Conservation (phyloP, 2,888 invertebrate species). For the Caradrina kadenii region DNA sequence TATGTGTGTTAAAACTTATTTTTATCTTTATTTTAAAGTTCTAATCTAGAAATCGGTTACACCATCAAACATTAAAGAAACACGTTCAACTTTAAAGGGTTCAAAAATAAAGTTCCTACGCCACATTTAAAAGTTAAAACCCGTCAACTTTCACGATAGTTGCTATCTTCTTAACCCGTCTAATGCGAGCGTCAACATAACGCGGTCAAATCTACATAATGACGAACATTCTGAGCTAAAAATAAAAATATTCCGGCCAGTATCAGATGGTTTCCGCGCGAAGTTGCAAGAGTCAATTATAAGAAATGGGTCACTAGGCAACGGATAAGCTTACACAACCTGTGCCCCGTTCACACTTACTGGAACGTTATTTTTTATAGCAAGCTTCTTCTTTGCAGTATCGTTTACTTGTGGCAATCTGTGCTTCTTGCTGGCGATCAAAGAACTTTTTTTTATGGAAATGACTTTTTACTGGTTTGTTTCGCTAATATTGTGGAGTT, state of each 20-base stretch:
- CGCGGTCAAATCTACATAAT: slow-evolving; percentile 5
- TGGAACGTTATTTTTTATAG: slow-evolving; percentile 34
- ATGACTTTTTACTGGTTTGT: not conserved
- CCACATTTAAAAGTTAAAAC: not conserved
- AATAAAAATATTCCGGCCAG: slow-evolving; percentile 20
- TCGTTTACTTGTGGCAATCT: slow-evolving; percentile 13
- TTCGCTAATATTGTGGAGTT: too few relatives aligned
- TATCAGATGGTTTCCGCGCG: slow-evolving; percentile 41
- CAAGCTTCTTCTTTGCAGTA: slow-evolving; percentile 10
- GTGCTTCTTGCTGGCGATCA: not conserved
- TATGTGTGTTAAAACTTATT: too few relatives aligned
- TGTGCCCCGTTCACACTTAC: slow-evolving; percentile 31
- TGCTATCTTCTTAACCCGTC: not conserved
- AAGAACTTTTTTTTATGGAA: slow-evolving; percentile 2
- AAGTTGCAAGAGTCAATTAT: slow-evolving; percentile 56
- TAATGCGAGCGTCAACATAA: slow-evolving; percentile 14
- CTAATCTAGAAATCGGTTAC: not conserved
- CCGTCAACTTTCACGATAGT: not conserved
- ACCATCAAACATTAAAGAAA: too few relatives aligned
- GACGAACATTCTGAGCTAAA: slow-evolving; percentile 27
- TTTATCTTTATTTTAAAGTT: not conserved
- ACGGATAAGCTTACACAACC: slow-evolving; percentile 44
- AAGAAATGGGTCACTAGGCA: slow-evolving; percentile 55
- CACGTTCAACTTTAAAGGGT: not conserved
- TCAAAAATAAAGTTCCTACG: not conserved